phyloP scores from a whole-genome alignment of 2,888 invertebrate genomes.

The Nomada goodeniana region DNA sequence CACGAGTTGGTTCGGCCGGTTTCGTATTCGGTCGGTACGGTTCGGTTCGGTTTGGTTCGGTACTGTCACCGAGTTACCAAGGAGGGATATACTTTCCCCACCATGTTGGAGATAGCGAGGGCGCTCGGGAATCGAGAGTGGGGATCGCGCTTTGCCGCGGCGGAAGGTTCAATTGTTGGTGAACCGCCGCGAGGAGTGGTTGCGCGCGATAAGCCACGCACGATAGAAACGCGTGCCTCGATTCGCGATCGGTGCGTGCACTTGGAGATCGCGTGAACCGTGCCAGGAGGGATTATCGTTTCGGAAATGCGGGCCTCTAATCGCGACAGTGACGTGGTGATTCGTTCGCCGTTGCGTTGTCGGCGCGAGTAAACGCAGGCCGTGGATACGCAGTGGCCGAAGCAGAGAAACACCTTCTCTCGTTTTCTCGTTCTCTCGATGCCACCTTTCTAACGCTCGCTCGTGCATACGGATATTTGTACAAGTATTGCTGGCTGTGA shows the following conservation, averaged over 20 bases:
- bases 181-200: constrained; percentile 75
- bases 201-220: constrained; percentile 64
- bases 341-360: constrained; percentile 61
- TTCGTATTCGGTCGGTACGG: constrained; percentile 35
- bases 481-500: constrained; percentile 33
- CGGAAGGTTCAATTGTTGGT: constrained; percentile 78
- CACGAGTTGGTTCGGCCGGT: constrained; percentile 14
- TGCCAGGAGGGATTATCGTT: constrained; percentile 15
- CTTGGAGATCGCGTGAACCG: constrained; percentile 26
- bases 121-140: constrained; percentile 51
- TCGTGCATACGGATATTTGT: constrained; percentile 32
- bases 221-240: constrained; percentile 70
- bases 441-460: constrained; percentile 20
- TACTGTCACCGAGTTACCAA: constrained; percentile 32
- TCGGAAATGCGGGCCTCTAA: constrained; percentile 55
- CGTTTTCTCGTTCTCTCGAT: background rate
- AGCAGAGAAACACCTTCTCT: constrained; percentile 32
- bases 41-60: constrained; percentile 64
- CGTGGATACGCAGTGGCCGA: constrained; percentile 52
- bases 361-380: constrained; percentile 40
- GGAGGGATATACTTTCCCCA: constrained; percentile 39
- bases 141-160: constrained; percentile 61
- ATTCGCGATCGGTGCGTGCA: constrained; percentile 56
- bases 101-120: constrained; percentile 45
- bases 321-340: constrained; percentile 74